Evolutionary conservation across 2,888 invertebrate genomes (phyloP).

Genomic region (Chloroclysta siterata): DNA sequence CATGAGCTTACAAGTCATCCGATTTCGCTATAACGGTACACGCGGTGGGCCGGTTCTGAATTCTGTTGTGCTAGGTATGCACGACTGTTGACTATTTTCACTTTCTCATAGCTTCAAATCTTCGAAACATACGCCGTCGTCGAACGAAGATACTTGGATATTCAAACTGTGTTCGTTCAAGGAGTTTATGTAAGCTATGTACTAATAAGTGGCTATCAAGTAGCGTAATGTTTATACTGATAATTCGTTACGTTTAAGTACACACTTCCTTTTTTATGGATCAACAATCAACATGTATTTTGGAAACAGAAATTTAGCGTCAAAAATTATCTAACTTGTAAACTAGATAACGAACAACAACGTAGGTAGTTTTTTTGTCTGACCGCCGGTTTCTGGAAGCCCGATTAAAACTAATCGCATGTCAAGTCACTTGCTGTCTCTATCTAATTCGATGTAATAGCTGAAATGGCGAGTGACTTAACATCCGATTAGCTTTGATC

Average conservation of each 20-base stretch:
- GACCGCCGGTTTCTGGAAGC: too few relatives aligned
- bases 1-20: constrained; percentile 65
- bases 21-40: constrained; percentile 80
- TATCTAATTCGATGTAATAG: too few relatives aligned
- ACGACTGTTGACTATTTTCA: constrained; percentile 60
- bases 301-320: neutral
- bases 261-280: too few relatives aligned
- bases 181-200: constrained; percentile 15
- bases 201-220: constrained; percentile 13
- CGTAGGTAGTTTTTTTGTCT: too few relatives aligned
- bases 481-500: too few relatives aligned
- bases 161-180: constrained; percentile 18
- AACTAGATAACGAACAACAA: too few relatives aligned
- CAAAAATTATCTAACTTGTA: too few relatives aligned
- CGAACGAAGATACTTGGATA: neutral
- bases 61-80: constrained; percentile 29
- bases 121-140: neutral
- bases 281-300: too few relatives aligned
- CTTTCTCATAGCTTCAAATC: constrained; percentile 67
- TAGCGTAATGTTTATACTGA: constrained; percentile 19
- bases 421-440: too few relatives aligned
- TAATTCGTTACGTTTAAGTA: too few relatives aligned
- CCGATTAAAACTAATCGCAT: too few relatives aligned
- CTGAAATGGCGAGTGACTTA: too few relatives aligned
- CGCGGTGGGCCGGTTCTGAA: constrained; percentile 28